Evolutionary conservation across 1,140 invertebrate genomes (phyloP), one percentile per base, ranked within the genome.

Genomic region (Colletes gigas): DNA sequence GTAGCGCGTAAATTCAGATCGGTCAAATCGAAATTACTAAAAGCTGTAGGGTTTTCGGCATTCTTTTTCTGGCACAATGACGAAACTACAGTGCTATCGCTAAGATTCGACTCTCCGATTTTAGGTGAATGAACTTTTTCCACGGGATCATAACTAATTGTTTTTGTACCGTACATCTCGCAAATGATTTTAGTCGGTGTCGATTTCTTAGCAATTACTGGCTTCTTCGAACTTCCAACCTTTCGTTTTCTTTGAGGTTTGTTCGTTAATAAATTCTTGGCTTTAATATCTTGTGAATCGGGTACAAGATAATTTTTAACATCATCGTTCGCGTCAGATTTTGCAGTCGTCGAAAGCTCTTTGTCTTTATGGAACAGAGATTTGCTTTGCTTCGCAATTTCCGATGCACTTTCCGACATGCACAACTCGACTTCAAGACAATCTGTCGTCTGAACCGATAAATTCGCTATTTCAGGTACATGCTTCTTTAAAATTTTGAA

Each of bases 81-180:
- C 3, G 60, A 62, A 47, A 17, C 19, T 63, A 21, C 30, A 3
- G 19, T 75, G 54, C 60, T 84, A 1, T 82, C 84, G 41, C 70
- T 88, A 41, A 88, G 70, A 52, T 44, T 70, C 7, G 63, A 55
- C 1, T 1, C 50, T 55, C 70, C 78, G 0, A 83, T 57, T 6
- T 60, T 66, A 10, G 21, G 39, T 4, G 69, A 60, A 44, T 84
- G 55, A 21, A 81, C 52, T 10, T 10, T 59, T 6, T 66, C 50
- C 0, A 78, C 3, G 9, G 47, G 39, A 66, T 90, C 81, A 47
- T 87, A 89, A 79, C 78, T 91, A 17, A 89, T 60, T 3, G 89
- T 89, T 30, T 60, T 87, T 3, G 77, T 81, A 5, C 85, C 88
- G 19, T 89, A 84, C 76, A 88, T 83, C 4, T 90, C 83, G 63